These are phyloP conservation scores for Stigmatopora argus DNA, from an alignment of 2,113 vertebrate genomes.

Conservation along the genomic window DNA sequence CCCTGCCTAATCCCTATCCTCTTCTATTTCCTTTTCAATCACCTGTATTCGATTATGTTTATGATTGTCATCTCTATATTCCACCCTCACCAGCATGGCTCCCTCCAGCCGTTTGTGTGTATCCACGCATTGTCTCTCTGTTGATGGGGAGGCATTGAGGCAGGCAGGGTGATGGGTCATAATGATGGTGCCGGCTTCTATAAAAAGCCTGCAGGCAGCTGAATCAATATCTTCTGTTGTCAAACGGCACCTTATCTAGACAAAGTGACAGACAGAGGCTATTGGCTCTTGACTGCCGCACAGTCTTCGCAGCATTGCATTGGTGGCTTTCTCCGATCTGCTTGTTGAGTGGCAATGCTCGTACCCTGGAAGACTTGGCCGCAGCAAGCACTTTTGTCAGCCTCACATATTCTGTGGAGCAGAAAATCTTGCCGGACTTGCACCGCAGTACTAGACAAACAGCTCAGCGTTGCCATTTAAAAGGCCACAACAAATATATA, in stretches of 20 bases:
- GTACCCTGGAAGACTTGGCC: slow-evolving; percentile 17
- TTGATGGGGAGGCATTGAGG: slow-evolving; percentile 25
- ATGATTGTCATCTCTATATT: slow-evolving; percentile 20
- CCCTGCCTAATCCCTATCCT: not conserved
- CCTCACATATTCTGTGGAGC: slow-evolving; percentile 53
- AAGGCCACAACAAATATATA: slow-evolving; percentile 9
- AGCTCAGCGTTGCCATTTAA: slow-evolving; percentile 18
- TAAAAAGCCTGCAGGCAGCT: slow-evolving; percentile 65
- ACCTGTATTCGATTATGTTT: slow-evolving; percentile 21
- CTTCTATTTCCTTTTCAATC: not conserved
- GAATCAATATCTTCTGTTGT: slow-evolving; percentile 67
- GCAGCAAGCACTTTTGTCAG: slow-evolving; percentile 39
- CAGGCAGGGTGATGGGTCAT: slow-evolving; percentile 25
- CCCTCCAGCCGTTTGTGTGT: slow-evolving; percentile 17
- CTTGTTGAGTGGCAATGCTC: slow-evolving; percentile 15
- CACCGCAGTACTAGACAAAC: slow-evolving; percentile 29
- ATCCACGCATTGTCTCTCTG: slow-evolving; percentile 11
- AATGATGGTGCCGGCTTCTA: slow-evolving; percentile 62
- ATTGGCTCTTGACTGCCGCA: slow-evolving; percentile 18
- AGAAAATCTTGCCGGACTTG: slow-evolving; percentile 47
- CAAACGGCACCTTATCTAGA: slow-evolving; percentile 47
- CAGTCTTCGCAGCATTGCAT: slow-evolving; percentile 2
- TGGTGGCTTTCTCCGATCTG: slow-evolving; percentile 15
- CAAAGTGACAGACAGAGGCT: slow-evolving; percentile 24
- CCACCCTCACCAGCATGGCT: slow-evolving; percentile 4